Percentiles rank a stretch among this genome's conserved stretches.
phyloP scores from a whole-genome alignment of 2,797 vertebrate species.

The Chelonia mydas region DNA sequence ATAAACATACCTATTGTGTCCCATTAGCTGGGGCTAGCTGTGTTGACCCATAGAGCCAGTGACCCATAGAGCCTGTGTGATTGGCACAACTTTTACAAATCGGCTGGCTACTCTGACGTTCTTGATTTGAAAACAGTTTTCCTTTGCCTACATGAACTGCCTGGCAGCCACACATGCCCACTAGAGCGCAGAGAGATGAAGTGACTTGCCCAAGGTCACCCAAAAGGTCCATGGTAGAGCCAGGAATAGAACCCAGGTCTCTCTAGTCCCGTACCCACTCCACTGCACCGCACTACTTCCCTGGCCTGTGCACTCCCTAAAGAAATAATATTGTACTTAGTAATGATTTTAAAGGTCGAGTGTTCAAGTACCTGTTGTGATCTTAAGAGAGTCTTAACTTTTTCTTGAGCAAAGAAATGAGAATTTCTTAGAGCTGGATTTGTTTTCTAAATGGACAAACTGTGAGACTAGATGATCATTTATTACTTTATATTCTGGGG shows the following conservation, averaged over 20 bases:
- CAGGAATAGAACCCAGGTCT: not conserved
- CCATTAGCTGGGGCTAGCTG: not conserved
- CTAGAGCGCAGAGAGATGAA: no score
- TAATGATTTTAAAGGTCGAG: conserved; percentile 32
- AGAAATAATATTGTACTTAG: conserved; percentile 24
- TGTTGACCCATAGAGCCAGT: not conserved
- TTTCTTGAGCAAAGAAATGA: not conserved
- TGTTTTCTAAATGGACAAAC: not conserved
- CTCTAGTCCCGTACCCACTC: not conserved
- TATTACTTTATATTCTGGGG: not conserved
- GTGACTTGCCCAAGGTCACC: no score
- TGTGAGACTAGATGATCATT: not conserved
- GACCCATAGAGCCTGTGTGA: not conserved
- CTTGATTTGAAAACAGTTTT: not conserved
- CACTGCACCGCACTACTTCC: not conserved
- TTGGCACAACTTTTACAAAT: not conserved
- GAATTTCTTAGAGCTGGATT: not conserved
- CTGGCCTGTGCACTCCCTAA: not conserved
- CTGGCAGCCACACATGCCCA: not conserved
- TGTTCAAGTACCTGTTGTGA: not conserved
- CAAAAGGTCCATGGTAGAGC: no score
- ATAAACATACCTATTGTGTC: not conserved
- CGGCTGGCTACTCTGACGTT: not conserved
- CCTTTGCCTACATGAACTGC: not conserved
- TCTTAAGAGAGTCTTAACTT: not conserved